These are phyloP conservation scores for Incurvaria masculella DNA, from an alignment of 2,888 invertebrate species.

Conservation along the genomic window DNA sequence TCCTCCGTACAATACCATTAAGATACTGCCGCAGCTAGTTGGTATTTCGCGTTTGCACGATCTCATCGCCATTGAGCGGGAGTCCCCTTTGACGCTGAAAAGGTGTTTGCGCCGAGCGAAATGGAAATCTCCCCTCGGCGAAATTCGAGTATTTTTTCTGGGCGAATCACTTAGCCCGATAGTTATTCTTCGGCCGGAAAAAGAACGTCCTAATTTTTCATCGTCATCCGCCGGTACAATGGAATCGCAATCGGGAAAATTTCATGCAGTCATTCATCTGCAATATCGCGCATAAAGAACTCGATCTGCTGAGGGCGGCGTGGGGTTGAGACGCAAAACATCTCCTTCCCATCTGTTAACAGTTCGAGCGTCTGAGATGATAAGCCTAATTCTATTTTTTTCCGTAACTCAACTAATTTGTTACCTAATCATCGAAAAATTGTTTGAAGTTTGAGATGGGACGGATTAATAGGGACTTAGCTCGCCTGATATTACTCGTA, in stretches of 20 bases:
- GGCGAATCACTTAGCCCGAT: conserved; percentile 51
- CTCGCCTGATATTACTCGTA: no score
- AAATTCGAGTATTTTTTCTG: conserved; percentile 31
- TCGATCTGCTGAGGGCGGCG: no score
- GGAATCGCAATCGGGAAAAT: conserved; percentile 30
- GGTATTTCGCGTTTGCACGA: conserved; percentile 36
- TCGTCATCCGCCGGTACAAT: conserved; percentile 47
- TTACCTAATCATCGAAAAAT: no score
- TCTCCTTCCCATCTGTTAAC: no score
- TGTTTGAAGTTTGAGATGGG: no score
- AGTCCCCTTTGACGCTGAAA: conserved; percentile 32
- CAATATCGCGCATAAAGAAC: neutral
- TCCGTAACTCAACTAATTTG: no score
- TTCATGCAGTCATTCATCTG: conserved; percentile 42
- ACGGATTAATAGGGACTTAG: no score
- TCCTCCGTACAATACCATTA: conserved; percentile 52
- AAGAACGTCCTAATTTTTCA: conserved; percentile 52
- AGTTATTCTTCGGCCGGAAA: conserved; percentile 45
- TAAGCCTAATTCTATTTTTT: no score
- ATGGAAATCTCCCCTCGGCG: conserved; percentile 44
- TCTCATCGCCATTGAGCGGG: conserved; percentile 44
- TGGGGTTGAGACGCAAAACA: no score
- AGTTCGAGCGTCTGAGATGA: no score
- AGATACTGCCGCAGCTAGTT: conserved; percentile 53
- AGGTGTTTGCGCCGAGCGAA: conserved; percentile 55